Evolutionary conservation across 1,140 invertebrate species (phyloP), one percentile per base, ranked within the genome.

Genomic region (Solenopsis invicta): DNA sequence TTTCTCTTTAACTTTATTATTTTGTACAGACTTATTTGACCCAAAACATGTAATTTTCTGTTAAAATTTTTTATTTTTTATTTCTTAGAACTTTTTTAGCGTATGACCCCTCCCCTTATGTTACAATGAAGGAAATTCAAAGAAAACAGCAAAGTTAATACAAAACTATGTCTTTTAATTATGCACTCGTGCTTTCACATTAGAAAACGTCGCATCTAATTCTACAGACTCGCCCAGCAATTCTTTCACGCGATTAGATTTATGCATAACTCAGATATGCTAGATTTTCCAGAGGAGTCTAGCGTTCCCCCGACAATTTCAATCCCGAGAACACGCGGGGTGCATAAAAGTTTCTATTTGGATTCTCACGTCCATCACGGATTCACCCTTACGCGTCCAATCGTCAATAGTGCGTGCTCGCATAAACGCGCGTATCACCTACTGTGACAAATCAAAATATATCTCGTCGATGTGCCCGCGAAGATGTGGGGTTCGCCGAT

Each of bases 361-460:
- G 21, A 29, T 29, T 84, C 54, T 75, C 69, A 61, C 29, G 69
- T 82, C 12, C 9, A 29, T 71, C 21, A 29, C 29, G 48, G 37
- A 74, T n/a, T 6, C 62, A 80, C 62, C 37, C 67, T 82, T 37
- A 41, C 50, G 24, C 37, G 29, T 91, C 88, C 91, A 92, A 93
- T 93, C 91, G 91, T 90, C 89, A 90, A 91, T 92, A 93, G 92
- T 91, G 89, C 92, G 88, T 91, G 52, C 34, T 88, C 89, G 85
- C 80, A 88, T 88, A 91, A 91, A 92, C 71, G 80, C 80, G 72
- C 56, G 69, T 75, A 24, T 81, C 66, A 88, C 87, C 45, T 88
- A 89, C 86, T 89, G 89, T 92, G 91, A 93, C 92, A 92, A 93
- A 93, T 93, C 88, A 91, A 92, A 93, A 92, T 93, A 93, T 89